A percentile compares a stretch with the other conserved stretches of the same genome.
Conservation (phyloP, 2,888 invertebrate species). For the Drosophila suboccidentalis region DNA sequence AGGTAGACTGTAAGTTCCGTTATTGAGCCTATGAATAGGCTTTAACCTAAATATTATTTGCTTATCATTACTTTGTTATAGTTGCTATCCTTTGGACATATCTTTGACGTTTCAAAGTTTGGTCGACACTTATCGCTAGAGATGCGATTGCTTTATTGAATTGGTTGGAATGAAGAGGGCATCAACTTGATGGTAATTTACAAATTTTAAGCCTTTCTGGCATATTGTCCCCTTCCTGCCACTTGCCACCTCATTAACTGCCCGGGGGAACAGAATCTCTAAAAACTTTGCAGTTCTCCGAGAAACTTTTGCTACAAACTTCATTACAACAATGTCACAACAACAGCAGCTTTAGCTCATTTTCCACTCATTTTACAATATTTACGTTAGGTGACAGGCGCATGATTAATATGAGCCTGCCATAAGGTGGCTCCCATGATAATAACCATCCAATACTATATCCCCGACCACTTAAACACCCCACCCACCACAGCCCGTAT, state of each 20-base stretch:
- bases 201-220: slow-evolving; percentile 43
- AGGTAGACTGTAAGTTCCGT: not conserved
- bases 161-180: slow-evolving; percentile 23
- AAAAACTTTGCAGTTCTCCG: slow-evolving; percentile 54
- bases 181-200: slow-evolving; percentile 47
- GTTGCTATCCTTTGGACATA: not conserved
- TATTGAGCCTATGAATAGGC: not conserved
- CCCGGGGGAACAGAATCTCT: slow-evolving; percentile 19
- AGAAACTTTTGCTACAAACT: slow-evolving; percentile 65
- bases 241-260: slow-evolving; percentile 64
- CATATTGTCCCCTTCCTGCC: slow-evolving; percentile 5
- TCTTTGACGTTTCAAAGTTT: slow-evolving; percentile 2
- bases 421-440: slow-evolving; percentile 39
- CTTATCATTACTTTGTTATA: not conserved
- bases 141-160: not conserved
- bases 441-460: slow-evolving; percentile 49
- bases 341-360: slow-evolving; percentile 50
- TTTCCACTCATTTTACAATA: slow-evolving; percentile 71
- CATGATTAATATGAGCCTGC: slow-evolving; percentile 73
- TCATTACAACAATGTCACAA: slow-evolving; percentile 62
- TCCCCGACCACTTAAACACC: not conserved
- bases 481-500: slow-evolving; percentile 20
- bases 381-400: slow-evolving; percentile 77
- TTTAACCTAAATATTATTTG: not conserved
- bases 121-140: not conserved